phyloP scores from a whole-genome alignment of 2,113 vertebrate genomes.

The Notothenia coriiceps region DNA sequence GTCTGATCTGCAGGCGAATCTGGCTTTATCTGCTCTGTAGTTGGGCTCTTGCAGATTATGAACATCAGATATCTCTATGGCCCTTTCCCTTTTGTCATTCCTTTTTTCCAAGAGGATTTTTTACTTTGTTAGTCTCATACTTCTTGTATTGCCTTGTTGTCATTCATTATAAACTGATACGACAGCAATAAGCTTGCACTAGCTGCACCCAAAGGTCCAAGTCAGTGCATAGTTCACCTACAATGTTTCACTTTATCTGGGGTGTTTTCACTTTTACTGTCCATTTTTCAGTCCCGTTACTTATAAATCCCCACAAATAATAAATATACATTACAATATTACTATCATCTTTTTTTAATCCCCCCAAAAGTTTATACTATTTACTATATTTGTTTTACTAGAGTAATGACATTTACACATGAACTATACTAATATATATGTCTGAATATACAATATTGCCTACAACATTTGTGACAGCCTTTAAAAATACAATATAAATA shows the following conservation, averaged over 20 bases:
- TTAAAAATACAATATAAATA: neutral
- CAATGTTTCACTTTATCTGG: too few relatives aligned
- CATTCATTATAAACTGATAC: neutral
- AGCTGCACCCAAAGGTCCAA: too few relatives aligned
- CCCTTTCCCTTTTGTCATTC: neutral
- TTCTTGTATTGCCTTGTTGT: too few relatives aligned
- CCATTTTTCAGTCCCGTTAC: too few relatives aligned
- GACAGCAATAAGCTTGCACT: too few relatives aligned
- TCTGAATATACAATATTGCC: neutral
- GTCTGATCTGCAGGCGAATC: slow-evolving; percentile 47
- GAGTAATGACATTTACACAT: neutral
- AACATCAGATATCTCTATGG: neutral
- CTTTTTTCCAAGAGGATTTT: slow-evolving; percentile 19
- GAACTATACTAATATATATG: neutral
- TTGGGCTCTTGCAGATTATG: slow-evolving; percentile 27
- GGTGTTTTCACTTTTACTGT: too few relatives aligned
- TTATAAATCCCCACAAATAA: too few relatives aligned
- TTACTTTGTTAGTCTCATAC: neutral
- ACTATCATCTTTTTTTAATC: too few relatives aligned
- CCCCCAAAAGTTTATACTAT: too few relatives aligned
- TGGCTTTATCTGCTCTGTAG: slow-evolving; percentile 30
- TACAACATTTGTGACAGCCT: neutral
- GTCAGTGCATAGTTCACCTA: too few relatives aligned
- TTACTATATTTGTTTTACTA: too few relatives aligned
- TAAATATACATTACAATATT: too few relatives aligned